A percentile compares a stretch with the other conserved stretches of the same genome.
Evolutionary conservation across 1,140 invertebrate genomes (phyloP).

Genomic region (Pseudachorutes palmiensis): DNA sequence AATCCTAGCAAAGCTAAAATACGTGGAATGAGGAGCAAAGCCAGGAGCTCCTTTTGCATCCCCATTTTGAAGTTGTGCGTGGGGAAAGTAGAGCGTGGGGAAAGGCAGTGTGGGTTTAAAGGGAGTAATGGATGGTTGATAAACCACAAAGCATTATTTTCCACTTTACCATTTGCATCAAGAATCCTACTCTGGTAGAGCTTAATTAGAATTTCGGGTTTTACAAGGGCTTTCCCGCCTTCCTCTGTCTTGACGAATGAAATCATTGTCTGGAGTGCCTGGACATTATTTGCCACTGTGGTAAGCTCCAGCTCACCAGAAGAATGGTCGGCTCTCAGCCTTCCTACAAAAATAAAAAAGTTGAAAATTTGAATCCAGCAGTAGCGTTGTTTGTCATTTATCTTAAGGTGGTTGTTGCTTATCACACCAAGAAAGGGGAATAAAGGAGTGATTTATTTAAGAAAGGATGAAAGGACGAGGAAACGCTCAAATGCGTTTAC

Average conservation of each 20-base stretch:
- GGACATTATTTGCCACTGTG: background rate
- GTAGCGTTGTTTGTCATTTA: too few relatives aligned
- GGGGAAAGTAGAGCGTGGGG: background rate
- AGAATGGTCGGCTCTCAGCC: slow-evolving; percentile 19
- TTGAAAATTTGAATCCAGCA: background rate
- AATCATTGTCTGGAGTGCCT: background rate
- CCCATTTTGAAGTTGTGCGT: too few relatives aligned
- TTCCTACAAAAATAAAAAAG: slow-evolving; percentile 8
- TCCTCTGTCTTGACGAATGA: slow-evolving; percentile 12
- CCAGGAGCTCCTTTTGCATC: too few relatives aligned
- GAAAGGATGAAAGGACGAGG: background rate
- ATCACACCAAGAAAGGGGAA: too few relatives aligned
- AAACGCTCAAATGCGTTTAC: background rate
- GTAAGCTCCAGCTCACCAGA: slow-evolving; percentile 11
- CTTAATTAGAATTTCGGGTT: slow-evolving; percentile 12
- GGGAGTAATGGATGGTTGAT: background rate
- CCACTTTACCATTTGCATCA: slow-evolving; percentile 14
- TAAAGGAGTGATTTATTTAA: background rate
- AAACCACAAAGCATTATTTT: slow-evolving; percentile 11
- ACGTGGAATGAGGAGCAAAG: too few relatives aligned
- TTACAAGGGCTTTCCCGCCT: background rate
- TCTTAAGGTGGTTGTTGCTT: too few relatives aligned
- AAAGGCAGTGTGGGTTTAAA: background rate
- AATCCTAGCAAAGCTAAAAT: too few relatives aligned
- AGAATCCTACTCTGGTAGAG: background rate